Evolutionary conservation across 2,113 vertebrate genomes (phyloP).

Genomic region (Spea multiplicata): DNA sequence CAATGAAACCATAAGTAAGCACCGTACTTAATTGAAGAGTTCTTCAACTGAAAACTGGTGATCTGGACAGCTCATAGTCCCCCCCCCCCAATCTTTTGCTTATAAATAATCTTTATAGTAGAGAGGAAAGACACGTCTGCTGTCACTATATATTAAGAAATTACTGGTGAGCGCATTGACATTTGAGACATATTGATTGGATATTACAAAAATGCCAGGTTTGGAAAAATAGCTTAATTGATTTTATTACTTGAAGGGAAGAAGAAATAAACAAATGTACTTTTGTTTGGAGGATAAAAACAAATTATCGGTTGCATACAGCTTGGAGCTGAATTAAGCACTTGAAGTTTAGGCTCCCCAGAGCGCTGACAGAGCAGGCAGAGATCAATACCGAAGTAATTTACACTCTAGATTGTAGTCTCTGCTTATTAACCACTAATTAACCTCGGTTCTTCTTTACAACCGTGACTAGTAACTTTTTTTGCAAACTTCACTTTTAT

Average conservation of each 20-base stretch:
- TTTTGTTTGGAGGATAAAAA: conserved; percentile 59
- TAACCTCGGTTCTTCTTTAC: conserved; percentile 55
- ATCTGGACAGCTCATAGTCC: neutral
- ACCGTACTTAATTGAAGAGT: conserved; percentile 37
- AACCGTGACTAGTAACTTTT: conserved; percentile 1
- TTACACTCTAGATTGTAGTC: conserved; percentile 52
- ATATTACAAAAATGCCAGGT: conserved; percentile 36
- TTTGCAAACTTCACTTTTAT: neutral
- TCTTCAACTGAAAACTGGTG: neutral
- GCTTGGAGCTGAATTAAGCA: conserved; percentile 68
- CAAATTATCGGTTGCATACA: conserved; percentile 61
- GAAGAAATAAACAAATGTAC: conserved; percentile 54
- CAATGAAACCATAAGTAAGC: conserved; percentile 34
- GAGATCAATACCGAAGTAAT: conserved; percentile 68
- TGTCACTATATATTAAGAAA: conserved; percentile 10
- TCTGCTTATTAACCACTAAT: conserved; percentile 64
- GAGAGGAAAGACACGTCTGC: conserved; percentile 11
- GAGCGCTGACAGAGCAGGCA: conserved; percentile 62
- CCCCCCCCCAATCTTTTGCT: conserved; percentile 12
- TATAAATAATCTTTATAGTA: conserved; percentile 15
- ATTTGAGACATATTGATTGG: conserved; percentile 60
- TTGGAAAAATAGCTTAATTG: conserved; percentile 52
- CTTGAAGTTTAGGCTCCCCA: conserved; percentile 62
- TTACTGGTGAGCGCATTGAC: conserved; percentile 54
- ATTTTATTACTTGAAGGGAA: conserved; percentile 61